Conservation (phyloP, 1,140 invertebrate genomes). For the Armadillidium nasatum region DNA sequence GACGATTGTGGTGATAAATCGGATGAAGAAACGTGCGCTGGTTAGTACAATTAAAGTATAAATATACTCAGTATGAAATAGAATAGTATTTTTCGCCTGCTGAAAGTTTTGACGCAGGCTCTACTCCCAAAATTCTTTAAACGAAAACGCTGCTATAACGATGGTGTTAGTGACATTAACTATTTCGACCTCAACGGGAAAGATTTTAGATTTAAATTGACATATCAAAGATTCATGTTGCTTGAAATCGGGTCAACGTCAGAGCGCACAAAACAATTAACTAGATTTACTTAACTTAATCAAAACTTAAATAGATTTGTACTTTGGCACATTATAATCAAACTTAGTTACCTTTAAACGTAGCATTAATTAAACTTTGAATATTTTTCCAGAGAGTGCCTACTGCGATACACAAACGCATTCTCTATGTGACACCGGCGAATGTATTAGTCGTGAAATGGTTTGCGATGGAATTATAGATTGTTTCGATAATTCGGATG, state of each 20-base stretch:
- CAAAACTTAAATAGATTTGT: background rate
- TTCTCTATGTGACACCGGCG: background rate
- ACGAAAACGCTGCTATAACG: background rate
- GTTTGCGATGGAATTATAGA: background rate
- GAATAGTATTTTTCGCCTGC: background rate
- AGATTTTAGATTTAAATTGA: no score
- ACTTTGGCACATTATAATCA: background rate
- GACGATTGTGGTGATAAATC: slow-evolving; percentile 53
- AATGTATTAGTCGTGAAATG: background rate
- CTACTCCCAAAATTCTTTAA: background rate
- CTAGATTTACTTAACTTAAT: background rate
- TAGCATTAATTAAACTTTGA: background rate
- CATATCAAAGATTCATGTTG: no score
- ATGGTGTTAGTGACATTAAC: background rate
- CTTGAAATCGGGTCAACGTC: no score
- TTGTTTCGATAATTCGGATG: background rate
- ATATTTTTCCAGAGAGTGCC: background rate
- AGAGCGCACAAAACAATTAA: background rate
- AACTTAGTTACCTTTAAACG: background rate
- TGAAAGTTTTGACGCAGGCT: background rate
- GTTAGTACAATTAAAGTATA: background rate
- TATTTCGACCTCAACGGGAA: background rate
- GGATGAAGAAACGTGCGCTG: slow-evolving; percentile 53
- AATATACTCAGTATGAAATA: background rate
- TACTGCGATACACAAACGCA: background rate